A percentile compares a stretch with the other conserved stretches of the same genome.
Conservation (phyloP, 2,113 vertebrate genomes). For the Megalops atlanticus region DNA sequence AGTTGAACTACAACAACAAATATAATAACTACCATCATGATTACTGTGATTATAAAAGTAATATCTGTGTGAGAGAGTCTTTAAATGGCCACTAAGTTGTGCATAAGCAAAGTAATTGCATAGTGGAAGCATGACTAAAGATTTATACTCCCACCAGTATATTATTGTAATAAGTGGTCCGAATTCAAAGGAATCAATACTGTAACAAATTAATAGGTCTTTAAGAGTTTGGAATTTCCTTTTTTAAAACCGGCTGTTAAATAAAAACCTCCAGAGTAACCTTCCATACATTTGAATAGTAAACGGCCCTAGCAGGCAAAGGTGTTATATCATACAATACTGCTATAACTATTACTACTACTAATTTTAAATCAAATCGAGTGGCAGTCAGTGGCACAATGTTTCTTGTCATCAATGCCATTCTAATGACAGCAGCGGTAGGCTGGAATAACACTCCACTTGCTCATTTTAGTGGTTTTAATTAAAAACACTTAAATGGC, state of each 20-base stretch:
- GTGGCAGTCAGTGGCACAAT: background rate
- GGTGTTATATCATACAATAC: too few relatives aligned
- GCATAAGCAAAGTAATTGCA: conserved; percentile 23
- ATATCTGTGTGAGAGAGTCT: too few relatives aligned
- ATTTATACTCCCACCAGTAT: conserved; percentile 47
- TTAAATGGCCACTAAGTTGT: too few relatives aligned
- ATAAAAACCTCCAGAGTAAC: conserved; percentile 49
- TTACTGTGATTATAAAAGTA: too few relatives aligned
- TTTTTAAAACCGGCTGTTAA: conserved; percentile 51
- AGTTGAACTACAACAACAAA: too few relatives aligned
- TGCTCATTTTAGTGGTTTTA: conserved; percentile 21
- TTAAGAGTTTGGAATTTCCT: conserved; percentile 45
- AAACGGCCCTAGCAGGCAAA: background rate
- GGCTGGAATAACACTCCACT: conserved; percentile 11
- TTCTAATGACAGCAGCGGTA: conserved; percentile 1
- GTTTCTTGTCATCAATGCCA: conserved; percentile 12
- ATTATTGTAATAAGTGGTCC: conserved; percentile 49
- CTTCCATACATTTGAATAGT: conserved; percentile 28
- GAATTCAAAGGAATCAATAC: conserved; percentile 48
- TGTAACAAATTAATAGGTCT: conserved; percentile 42
- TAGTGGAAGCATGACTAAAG: conserved; percentile 50
- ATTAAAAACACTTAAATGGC: conserved; percentile 31
- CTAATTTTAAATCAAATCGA: too few relatives aligned
- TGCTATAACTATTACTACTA: too few relatives aligned
- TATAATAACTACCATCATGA: too few relatives aligned